phyloP scores from a whole-genome alignment of 64 coral and sea anemone species.

The Trachythela sp. region DNA sequence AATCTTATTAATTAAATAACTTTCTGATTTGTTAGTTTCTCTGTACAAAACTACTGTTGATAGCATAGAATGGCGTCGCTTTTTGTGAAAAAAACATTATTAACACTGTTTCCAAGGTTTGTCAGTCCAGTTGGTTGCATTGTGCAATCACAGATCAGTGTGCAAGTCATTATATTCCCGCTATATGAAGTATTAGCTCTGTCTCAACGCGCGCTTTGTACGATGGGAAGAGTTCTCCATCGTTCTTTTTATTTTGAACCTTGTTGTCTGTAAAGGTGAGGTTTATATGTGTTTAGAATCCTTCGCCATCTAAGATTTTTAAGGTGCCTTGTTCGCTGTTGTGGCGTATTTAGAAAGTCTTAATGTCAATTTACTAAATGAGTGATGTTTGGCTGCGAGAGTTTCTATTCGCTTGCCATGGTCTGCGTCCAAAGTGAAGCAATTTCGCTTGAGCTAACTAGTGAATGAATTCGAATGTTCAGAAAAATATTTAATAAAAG shows the following conservation, averaged over 20 bases:
- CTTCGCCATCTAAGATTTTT: background rate
- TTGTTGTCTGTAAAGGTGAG: constrained; percentile 6
- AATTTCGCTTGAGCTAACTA: background rate
- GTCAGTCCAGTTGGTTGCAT: too few relatives aligned
- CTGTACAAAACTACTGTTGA: too few relatives aligned
- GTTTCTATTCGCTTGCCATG: background rate
- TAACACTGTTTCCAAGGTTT: too few relatives aligned
- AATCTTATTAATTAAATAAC: too few relatives aligned
- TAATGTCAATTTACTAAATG: background rate
- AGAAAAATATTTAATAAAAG: too few relatives aligned
- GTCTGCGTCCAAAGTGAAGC: background rate
- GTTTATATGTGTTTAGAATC: background rate
- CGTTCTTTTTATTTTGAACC: background rate
- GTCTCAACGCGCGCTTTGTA: background rate
- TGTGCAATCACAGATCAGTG: background rate
- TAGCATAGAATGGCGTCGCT: too few relatives aligned
- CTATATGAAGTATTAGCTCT: background rate
- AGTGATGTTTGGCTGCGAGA: background rate
- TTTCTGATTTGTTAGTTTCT: too few relatives aligned
- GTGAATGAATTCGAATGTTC: background rate
- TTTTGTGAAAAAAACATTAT: too few relatives aligned
- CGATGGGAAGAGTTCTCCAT: background rate
- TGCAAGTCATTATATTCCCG: background rate
- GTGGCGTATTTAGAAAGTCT: background rate
- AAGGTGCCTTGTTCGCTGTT: background rate